Conservation (phyloP, 2,888 invertebrate species). For the Eumerus sabulonum region DNA sequence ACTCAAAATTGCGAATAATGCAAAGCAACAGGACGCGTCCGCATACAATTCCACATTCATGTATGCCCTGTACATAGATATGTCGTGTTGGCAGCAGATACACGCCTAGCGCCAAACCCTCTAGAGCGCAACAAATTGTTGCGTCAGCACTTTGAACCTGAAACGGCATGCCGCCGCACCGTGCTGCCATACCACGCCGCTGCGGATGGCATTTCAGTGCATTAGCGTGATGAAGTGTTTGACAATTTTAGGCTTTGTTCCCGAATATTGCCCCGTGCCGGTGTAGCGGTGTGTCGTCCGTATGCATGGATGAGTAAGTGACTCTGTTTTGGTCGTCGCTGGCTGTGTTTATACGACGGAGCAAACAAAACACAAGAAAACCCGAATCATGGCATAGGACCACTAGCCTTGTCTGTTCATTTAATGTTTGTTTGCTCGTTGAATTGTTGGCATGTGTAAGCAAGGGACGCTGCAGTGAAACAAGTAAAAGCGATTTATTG, state of each 20-base stretch:
- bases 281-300: not conserved
- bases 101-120: slow-evolving; percentile 65
- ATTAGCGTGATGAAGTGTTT: slow-evolving; percentile 54
- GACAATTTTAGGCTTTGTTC: slow-evolving; percentile 46
- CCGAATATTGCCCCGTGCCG: not conserved
- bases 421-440: slow-evolving; percentile 6
- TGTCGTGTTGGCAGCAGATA: too few relatives aligned
- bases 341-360: slow-evolving; percentile 8
- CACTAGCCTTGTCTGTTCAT: not conserved
- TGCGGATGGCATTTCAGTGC: slow-evolving; percentile 60
- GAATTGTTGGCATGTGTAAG: slow-evolving; percentile 11
- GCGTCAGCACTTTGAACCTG: slow-evolving; percentile 69
- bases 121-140: slow-evolving; percentile 67
- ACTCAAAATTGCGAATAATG: slow-evolving; percentile 2
- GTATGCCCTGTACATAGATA: slow-evolving; percentile 27
- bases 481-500: slow-evolving; percentile 30
- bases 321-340: slow-evolving; percentile 2
- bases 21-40: slow-evolving; percentile 45
- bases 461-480: not conserved
- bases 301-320: not conserved
- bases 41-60: slow-evolving; percentile 35
- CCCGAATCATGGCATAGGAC: not conserved
- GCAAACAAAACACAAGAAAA: slow-evolving; percentile 10
- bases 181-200: not conserved
- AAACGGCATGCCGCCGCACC: slow-evolving; percentile 50